These are phyloP conservation scores for Melanocharis versteri DNA, from an alignment of 2,113 vertebrate genomes.

Conservation along the genomic window DNA sequence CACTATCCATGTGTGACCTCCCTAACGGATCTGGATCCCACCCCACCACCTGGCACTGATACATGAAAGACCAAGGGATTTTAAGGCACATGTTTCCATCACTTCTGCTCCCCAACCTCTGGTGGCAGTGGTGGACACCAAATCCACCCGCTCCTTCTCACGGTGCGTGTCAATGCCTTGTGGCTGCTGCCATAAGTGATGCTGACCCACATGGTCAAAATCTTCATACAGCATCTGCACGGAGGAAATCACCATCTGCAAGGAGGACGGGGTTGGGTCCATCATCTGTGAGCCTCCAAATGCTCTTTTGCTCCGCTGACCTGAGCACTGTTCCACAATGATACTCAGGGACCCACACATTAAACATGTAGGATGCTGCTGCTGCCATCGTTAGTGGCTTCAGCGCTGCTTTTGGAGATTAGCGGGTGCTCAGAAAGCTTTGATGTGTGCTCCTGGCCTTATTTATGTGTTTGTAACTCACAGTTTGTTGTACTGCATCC, in stretches of 20 bases:
- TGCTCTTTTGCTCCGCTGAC: background rate
- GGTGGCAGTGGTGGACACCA: background rate
- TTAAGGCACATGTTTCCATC: rapidly evolving
- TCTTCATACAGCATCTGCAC: rapidly evolving
- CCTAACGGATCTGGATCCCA: background rate
- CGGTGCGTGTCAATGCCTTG: rapidly evolving
- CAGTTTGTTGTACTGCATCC: background rate
- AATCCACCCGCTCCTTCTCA: background rate
- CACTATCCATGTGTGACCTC: background rate
- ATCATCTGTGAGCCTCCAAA: background rate
- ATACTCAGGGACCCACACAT: background rate
- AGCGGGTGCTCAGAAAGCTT: background rate
- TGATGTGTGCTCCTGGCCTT: slow-evolving; percentile 52
- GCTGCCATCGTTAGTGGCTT: background rate
- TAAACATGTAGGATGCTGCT: background rate
- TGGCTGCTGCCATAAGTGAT: rapidly evolving
- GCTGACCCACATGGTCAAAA: rapidly evolving
- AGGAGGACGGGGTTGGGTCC: too few species aligned
- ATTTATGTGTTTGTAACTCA: background rate
- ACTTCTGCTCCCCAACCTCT: background rate
- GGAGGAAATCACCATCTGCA: background rate
- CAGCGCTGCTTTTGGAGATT: background rate
- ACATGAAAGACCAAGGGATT: background rate
- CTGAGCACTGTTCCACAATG: background rate
- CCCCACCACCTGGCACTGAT: rapidly evolving